Evolutionary conservation across 1,140 invertebrate genomes (phyloP).

Genomic region (Cotesia typhae): DNA sequence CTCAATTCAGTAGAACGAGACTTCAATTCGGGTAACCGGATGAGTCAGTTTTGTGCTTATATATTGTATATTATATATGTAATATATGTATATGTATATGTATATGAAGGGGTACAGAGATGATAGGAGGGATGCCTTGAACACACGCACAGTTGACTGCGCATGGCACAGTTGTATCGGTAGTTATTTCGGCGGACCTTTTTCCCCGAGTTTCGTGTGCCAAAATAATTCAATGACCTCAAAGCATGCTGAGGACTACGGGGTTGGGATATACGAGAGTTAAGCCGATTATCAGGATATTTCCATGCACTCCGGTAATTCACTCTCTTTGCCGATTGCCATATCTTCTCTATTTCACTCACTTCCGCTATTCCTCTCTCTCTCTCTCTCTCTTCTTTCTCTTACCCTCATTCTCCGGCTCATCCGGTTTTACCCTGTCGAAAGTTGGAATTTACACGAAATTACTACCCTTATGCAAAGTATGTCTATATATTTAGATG

Average conservation of each 20-base stretch:
- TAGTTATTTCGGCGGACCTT: neutral
- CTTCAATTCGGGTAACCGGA: too few species aligned
- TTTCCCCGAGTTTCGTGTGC: neutral
- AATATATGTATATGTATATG: too few species aligned
- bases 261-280: neutral
- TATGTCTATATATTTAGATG: slow-evolving; percentile 1
- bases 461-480: too few species aligned
- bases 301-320: slow-evolving; percentile 20
- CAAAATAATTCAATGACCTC: slow-evolving; percentile 26
- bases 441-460: too few species aligned
- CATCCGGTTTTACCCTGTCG: too few species aligned
- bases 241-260: neutral
- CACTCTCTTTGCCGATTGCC: slow-evolving; percentile 9
- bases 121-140: neutral
- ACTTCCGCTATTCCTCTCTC: too few species aligned
- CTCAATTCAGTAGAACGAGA: too few species aligned
- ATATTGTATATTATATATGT: too few species aligned
- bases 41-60: too few species aligned
- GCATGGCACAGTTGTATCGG: slow-evolving; percentile 1
- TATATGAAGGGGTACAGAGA: too few species aligned
- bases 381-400: too few species aligned
- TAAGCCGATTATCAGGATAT: slow-evolving; percentile 24
- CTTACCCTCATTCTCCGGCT: too few species aligned
- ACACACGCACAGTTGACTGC: neutral
- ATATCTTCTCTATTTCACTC: neutral